These are phyloP conservation scores for Formica exsecta DNA, from an alignment of 1,140 invertebrate genomes.

Conservation along the genomic window DNA sequence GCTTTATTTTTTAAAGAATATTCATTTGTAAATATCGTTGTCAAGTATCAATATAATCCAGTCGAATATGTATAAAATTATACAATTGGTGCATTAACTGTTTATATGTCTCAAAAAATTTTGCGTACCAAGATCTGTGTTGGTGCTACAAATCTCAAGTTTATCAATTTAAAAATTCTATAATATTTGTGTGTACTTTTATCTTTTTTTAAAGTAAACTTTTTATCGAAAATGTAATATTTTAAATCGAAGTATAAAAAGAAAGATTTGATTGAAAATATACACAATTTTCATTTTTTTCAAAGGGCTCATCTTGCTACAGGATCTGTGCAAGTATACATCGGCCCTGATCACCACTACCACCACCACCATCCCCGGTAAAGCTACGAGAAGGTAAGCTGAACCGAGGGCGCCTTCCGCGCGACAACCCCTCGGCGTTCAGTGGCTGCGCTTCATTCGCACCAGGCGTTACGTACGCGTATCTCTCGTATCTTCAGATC, in stretches of 20 bases:
- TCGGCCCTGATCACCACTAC: constrained; percentile 39
- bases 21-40: neutral
- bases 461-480: constrained; percentile 66
- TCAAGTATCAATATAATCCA: neutral
- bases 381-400: constrained; percentile 37
- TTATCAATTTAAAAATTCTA: neutral
- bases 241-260: neutral
- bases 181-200: neutral
- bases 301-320: neutral
- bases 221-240: neutral
- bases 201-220: neutral
- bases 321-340: constrained; percentile 7
- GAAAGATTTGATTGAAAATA: neutral
- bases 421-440: constrained; percentile 70
- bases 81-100: neutral
- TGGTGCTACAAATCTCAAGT: neutral
- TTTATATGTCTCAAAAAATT: constrained; percentile 2
- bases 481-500: constrained; percentile 9
- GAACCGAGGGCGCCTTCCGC: constrained; percentile 65
- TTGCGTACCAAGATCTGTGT: too few relatives aligned
- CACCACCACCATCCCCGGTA: constrained; percentile 50
- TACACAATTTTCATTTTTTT: neutral
- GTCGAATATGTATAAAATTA: neutral
- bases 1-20: neutral
- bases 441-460: constrained; percentile 78